A percentile compares a stretch with the other conserved stretches of the same genome.
Evolutionary conservation across 2,797 vertebrate genomes (phyloP).

Genomic region (Spheniscus humboldti): DNA sequence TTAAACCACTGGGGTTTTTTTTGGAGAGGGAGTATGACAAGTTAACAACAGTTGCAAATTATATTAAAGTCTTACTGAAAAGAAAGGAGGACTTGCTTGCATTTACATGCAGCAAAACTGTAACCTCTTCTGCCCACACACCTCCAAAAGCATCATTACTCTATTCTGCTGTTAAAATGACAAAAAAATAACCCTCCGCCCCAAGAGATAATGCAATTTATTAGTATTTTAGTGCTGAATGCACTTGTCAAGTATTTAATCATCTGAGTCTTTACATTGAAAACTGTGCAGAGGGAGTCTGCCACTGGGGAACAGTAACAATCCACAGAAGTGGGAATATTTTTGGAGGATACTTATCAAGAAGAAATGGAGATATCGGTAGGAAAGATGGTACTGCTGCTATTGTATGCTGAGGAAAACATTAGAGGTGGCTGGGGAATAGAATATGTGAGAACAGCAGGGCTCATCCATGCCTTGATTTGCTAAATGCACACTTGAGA

Average conservation of each 20-base stretch:
- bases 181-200: constrained; percentile 2
- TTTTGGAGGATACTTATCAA: neutral
- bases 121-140: neutral
- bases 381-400: neutral
- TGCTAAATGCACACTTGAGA: neutral
- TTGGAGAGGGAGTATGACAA: neutral
- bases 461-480: neutral
- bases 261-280: neutral
- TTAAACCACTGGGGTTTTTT: neutral
- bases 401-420: neutral
- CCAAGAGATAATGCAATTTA: constrained; percentile 19
- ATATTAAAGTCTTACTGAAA: neutral
- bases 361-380: neutral
- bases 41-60: neutral
- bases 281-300: neutral
- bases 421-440: neutral
- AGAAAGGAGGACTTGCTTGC: neutral
- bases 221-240: constrained; percentile 17
- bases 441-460: neutral
- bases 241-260: constrained; percentile 45
- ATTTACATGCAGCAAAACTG: neutral
- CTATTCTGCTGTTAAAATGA: constrained; percentile 4
- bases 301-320: neutral
- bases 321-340: neutral
- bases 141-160: neutral